These are phyloP conservation scores for Pangasius larnaudii DNA, from an alignment of 2,797 vertebrate genomes.

Conservation along the genomic window DNA sequence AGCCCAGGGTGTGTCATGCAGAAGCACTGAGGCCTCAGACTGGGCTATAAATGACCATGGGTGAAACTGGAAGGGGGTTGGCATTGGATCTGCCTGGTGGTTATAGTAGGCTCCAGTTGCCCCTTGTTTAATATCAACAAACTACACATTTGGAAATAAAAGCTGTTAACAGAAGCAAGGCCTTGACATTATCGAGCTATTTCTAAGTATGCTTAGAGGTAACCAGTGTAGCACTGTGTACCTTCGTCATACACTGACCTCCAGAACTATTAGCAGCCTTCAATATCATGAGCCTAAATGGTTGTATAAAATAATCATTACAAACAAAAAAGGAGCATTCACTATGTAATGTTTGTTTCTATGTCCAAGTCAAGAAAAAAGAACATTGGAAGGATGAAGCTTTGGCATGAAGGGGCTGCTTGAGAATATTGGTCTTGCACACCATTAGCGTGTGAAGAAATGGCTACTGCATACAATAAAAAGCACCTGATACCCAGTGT, in stretches of 20 bases:
- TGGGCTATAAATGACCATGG: neutral
- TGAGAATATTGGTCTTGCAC: neutral
- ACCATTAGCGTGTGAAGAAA: neutral
- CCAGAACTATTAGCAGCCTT: neutral
- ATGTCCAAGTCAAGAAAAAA: neutral
- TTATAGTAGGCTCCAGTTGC: neutral
- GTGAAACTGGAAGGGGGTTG: neutral
- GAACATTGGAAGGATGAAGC: neutral
- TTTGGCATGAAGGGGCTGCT: neutral
- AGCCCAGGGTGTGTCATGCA: neutral
- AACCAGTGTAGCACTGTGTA: neutral
- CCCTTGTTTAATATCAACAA: neutral
- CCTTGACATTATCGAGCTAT: neutral
- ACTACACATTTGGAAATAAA: neutral
- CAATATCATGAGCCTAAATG: neutral
- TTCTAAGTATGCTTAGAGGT: neutral
- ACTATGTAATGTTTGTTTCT: too few relatives aligned
- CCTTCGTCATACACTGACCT: neutral
- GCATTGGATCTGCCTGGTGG: neutral
- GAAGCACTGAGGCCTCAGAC: neutral
- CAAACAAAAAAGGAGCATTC: too few relatives aligned
- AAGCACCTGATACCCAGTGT: neutral
- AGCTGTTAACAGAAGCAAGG: neutral
- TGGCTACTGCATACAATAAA: neutral
- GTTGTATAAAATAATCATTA: neutral